Evolutionary conservation across 2,888 invertebrate species (phyloP).

Genomic region (Diploptera punctata): DNA sequence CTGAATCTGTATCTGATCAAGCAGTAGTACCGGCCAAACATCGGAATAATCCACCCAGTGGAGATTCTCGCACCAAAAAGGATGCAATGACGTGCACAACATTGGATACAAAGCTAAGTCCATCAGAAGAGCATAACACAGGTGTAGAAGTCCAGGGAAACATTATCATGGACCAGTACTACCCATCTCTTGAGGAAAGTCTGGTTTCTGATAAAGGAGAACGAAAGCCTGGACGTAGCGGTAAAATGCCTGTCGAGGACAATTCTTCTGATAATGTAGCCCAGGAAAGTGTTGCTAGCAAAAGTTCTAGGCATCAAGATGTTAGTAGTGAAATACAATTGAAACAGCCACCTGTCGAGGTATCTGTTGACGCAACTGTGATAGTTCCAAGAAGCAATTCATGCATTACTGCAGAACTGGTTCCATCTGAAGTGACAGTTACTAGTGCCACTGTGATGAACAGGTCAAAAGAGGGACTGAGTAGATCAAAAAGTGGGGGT

Average conservation of each 20-base stretch:
- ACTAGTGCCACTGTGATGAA: constrained; percentile 3
- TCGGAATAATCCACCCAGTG: neutral
- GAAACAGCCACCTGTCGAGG: constrained; percentile 3
- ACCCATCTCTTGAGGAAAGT: constrained; percentile 38
- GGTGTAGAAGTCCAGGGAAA: neutral
- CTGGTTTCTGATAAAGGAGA: constrained; percentile 33
- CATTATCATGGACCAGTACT: constrained; percentile 30
- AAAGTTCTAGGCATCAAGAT: neutral
- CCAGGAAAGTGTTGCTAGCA: neutral
- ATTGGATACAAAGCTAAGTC: constrained; percentile 39
- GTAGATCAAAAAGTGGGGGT: constrained; percentile 39
- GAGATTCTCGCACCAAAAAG: constrained; percentile 42
- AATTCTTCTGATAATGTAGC: neutral
- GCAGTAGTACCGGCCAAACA: constrained; percentile 5
- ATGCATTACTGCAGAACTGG: constrained; percentile 5
- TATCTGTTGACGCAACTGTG: constrained; percentile 34
- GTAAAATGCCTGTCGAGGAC: constrained; percentile 19
- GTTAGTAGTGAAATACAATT: neutral
- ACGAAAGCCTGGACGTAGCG: constrained; percentile 8
- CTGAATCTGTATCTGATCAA: neutral
- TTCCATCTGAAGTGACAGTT: constrained; percentile 16
- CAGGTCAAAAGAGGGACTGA: constrained; percentile 26
- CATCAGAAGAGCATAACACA: constrained; percentile 28
- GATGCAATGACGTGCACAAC: constrained; percentile 46
- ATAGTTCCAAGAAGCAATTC: constrained; percentile 25